Percentiles rank a stretch among this genome's conserved stretches.
These are phyloP conservation scores for Agrochola lota DNA, from an alignment of 2,888 invertebrate genomes.

Conservation along the genomic window DNA sequence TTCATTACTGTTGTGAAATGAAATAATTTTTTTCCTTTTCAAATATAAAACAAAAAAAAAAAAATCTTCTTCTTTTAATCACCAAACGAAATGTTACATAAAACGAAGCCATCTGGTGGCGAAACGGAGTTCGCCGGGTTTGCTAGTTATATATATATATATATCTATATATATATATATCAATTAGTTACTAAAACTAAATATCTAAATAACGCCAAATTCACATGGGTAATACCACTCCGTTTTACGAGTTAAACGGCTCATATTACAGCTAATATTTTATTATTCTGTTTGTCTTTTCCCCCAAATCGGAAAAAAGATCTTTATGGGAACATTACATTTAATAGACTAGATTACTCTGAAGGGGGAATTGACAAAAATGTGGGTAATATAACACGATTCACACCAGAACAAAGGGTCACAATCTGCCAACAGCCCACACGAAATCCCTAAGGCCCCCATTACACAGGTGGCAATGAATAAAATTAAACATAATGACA, in stretches of 20 bases:
- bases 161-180: not conserved
- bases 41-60: too few relatives aligned
- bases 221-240: conserved; percentile 24
- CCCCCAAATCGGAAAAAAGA: conserved; percentile 12
- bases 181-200: not conserved
- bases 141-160: too few relatives aligned
- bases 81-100: too few relatives aligned
- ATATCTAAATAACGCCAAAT: not conserved
- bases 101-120: too few relatives aligned
- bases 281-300: conserved; percentile 52
- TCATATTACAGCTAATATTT: conserved; percentile 45
- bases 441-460: conserved; percentile 1
- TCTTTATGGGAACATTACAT: conserved; percentile 47
- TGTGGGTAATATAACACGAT: conserved; percentile 38
- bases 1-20: too few relatives aligned
- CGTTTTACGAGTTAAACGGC: conserved; percentile 34
- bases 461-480: conserved; percentile 53
- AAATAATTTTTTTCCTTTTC: too few relatives aligned
- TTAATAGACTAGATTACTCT: conserved; percentile 39
- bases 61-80: too few relatives aligned
- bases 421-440: conserved; percentile 10
- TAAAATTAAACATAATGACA: conserved; percentile 52
- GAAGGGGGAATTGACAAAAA: conserved; percentile 14
- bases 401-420: conserved; percentile 19
- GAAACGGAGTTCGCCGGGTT: too few relatives aligned